Evolutionary conservation across 2,797 vertebrate species (phyloP).

Genomic region (Xiphorhynchus erythropygius): DNA sequence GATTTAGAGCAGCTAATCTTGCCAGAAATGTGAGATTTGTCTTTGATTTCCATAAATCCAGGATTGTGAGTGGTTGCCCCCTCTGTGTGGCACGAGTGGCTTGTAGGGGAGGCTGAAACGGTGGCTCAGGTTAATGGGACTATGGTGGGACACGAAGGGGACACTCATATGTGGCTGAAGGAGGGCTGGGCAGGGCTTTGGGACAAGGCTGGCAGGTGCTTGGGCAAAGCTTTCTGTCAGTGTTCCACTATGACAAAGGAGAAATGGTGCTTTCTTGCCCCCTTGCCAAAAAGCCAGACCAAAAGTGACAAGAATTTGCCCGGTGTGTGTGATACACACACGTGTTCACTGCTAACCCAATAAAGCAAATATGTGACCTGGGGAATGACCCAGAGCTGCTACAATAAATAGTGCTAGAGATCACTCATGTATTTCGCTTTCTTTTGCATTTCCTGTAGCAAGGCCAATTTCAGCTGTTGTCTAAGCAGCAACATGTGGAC

Average conservation of each 20-base stretch:
- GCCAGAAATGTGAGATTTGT: slow-evolving; percentile 44
- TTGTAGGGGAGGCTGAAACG: background rate
- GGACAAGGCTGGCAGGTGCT: background rate
- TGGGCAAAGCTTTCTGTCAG: background rate
- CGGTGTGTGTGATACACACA: background rate
- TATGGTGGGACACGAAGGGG: accelerated
- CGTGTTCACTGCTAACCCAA: background rate
- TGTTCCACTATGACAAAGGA: accelerated
- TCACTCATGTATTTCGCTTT: background rate
- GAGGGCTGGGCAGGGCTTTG: background rate
- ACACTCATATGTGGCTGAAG: accelerated
- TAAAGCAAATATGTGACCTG: slow-evolving; percentile 9
- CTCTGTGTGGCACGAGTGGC: accelerated
- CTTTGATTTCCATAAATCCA: slow-evolving; percentile 29
- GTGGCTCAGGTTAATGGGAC: background rate
- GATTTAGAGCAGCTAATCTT: slow-evolving; percentile 53
- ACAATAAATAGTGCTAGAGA: background rate
- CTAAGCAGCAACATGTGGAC: background rate
- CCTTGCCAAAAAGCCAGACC: background rate
- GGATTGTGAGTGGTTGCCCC: background rate
- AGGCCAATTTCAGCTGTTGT: background rate
- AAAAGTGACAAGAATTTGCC: background rate
- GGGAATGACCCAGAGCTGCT: slow-evolving; percentile 20
- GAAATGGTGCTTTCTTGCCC: background rate
- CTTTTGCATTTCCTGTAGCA: background rate